These are phyloP conservation scores for Agonopterix heracliana DNA, from an alignment of 2,888 invertebrate genomes.

Conservation along the genomic window DNA sequence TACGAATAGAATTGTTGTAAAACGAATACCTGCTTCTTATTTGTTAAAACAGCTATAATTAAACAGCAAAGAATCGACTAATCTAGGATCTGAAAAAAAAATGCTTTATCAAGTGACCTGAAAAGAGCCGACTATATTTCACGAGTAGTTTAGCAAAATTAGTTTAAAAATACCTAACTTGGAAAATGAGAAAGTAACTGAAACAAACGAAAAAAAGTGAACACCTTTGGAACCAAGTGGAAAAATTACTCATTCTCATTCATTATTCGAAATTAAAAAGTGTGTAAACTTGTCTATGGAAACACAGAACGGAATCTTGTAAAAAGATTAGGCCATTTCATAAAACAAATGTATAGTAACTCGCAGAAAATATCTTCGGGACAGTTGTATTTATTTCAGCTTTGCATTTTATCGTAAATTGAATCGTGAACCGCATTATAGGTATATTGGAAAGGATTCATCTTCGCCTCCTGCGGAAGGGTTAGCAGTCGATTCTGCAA, in stretches of 20 bases:
- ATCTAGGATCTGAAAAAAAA: too few relatives aligned
- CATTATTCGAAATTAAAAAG: conserved; percentile 62
- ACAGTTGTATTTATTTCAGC: conserved; percentile 77
- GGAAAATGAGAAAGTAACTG: too few relatives aligned
- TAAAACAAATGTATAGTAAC: conserved; percentile 78
- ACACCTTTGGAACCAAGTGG: conserved; percentile 39
- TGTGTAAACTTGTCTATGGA: conserved; percentile 67
- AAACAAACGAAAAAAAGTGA: conserved; percentile 20
- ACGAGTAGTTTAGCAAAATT: too few relatives aligned
- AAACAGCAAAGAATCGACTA: too few relatives aligned
- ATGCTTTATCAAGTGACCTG: too few relatives aligned
- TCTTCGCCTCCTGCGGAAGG: conserved; percentile 69
- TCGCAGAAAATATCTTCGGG: conserved; percentile 76
- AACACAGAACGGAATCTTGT: conserved; percentile 76
- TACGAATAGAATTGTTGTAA: too few relatives aligned
- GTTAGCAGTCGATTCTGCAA: conserved; percentile 73
- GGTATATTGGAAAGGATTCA: conserved; percentile 66
- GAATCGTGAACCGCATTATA: conserved; percentile 68
- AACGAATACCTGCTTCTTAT: too few relatives aligned
- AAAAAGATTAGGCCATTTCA: conserved; percentile 77
- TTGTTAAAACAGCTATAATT: too few relatives aligned
- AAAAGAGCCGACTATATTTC: too few relatives aligned
- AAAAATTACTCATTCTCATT: conserved; percentile 48
- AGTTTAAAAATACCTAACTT: too few relatives aligned
- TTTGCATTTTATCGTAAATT: conserved; percentile 75